phyloP scores from a whole-genome alignment of 1,140 invertebrate genomes.

The Procambarus clarkii region DNA sequence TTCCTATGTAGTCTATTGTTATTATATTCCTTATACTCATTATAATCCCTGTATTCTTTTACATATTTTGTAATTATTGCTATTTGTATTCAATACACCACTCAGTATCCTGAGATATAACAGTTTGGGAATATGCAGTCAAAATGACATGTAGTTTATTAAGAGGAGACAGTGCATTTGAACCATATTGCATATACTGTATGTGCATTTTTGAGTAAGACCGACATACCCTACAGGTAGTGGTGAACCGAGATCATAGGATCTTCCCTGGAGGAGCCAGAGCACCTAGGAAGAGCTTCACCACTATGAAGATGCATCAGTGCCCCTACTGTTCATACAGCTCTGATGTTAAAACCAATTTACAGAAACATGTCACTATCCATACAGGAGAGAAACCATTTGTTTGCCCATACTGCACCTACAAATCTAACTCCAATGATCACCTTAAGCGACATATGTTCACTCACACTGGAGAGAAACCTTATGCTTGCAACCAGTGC shows the following conservation, averaged over 20 bases:
- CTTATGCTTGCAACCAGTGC: constrained; percentile 6
- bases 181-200: neutral
- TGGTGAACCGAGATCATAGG: neutral
- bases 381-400: constrained; percentile 47
- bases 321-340: constrained; percentile 52
- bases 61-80: too few species aligned
- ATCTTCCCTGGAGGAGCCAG: constrained; percentile 1
- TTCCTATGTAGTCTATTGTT: too few species aligned
- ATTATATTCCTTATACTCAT: too few species aligned
- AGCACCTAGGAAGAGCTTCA: neutral
- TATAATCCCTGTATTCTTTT: too few species aligned
- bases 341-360: constrained; percentile 40
- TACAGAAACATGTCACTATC: constrained; percentile 33
- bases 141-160: too few species aligned
- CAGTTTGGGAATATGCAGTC: too few species aligned
- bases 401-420: constrained; percentile 44
- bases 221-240: constrained; percentile 19
- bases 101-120: too few species aligned
- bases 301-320: constrained; percentile 33
- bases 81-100: too few species aligned
- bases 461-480: constrained; percentile 35
- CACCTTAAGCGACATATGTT: constrained; percentile 36
- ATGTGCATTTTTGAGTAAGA: constrained; percentile 19
- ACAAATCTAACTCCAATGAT: constrained; percentile 23
- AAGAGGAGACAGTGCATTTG: too few species aligned